phyloP scores from a whole-genome alignment of 2,113 vertebrate species.

The Leptobrachium leishanense region DNA sequence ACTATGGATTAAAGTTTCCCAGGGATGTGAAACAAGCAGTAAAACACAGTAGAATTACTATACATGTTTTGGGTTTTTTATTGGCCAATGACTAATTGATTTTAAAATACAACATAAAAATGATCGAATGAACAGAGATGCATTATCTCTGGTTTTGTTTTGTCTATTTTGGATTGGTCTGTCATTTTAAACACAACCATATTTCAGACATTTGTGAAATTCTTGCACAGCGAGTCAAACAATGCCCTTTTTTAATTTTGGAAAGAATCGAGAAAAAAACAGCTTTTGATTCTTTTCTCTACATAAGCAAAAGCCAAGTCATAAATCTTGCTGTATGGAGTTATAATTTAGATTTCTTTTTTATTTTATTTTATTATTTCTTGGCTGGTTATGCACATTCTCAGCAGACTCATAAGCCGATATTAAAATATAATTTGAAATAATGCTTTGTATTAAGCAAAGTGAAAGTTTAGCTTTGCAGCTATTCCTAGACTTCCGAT shows the following conservation, averaged over 20 bases:
- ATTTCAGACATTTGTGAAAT: slow-evolving; percentile 12
- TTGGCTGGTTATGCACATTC: not conserved
- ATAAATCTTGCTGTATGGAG: slow-evolving; percentile 25
- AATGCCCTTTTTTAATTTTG: slow-evolving; percentile 13
- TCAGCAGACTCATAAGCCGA: slow-evolving; percentile 13
- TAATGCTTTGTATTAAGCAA: not conserved
- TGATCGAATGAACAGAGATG: too few relatives aligned
- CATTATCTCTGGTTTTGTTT: too few relatives aligned
- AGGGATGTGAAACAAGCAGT: too few relatives aligned
- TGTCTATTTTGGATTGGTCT: not conserved
- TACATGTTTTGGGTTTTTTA: too few relatives aligned
- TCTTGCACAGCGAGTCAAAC: not conserved
- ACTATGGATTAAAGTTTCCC: too few relatives aligned
- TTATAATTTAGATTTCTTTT: not conserved
- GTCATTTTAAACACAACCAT: not conserved
- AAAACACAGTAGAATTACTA: too few relatives aligned
- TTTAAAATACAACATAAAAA: too few relatives aligned
- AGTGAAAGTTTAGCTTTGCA: not conserved
- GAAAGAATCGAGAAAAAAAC: not conserved
- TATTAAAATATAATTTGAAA: not conserved
- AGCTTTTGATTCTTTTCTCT: slow-evolving; percentile 17
- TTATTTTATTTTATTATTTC: not conserved
- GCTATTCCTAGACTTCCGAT: not conserved
- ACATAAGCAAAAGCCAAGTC: not conserved
- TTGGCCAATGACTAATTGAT: too few relatives aligned